phyloP scores from a whole-genome alignment of 2,113 vertebrate species.

The Vidua chalybeata region DNA sequence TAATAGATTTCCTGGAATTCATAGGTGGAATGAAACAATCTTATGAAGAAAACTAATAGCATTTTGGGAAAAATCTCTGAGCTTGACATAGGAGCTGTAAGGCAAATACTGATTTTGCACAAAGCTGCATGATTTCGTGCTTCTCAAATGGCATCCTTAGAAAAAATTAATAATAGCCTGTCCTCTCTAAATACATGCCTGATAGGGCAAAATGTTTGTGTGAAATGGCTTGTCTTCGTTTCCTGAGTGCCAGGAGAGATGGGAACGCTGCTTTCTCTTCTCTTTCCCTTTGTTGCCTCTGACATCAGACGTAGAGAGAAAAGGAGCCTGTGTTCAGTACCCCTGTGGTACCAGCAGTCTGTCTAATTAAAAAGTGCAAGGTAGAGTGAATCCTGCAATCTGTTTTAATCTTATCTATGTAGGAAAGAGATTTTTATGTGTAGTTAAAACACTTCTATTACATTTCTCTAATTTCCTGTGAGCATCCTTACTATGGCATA shows the following conservation, averaged over 20 bases:
- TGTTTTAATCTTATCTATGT: conserved; percentile 24
- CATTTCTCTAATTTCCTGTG: not conserved
- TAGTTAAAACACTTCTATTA: not conserved
- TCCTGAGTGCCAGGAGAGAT: not conserved
- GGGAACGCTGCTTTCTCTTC: not conserved
- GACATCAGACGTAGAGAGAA: not conserved
- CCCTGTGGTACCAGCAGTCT: not conserved
- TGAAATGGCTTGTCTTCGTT: not conserved
- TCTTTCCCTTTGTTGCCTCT: not conserved
- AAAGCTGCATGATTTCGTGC: not conserved
- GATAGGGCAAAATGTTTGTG: not conserved
- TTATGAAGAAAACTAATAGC: not conserved
- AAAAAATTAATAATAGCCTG: not conserved
- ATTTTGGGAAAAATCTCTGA: not conserved
- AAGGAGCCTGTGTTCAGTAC: conserved; percentile 5
- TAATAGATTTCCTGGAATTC: not conserved
- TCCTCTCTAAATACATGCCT: not conserved
- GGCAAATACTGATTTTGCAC: not conserved
- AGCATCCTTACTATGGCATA: not conserved
- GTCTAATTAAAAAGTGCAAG: conserved; percentile 50
- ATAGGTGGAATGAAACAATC: not conserved
- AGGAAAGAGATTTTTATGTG: not conserved
- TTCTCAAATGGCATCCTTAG: not conserved
- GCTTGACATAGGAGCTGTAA: not conserved
- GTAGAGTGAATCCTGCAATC: conserved; percentile 45